These are phyloP conservation scores for Penaeus japonicus DNA, from an alignment of 1,140 invertebrate genomes.

Conservation along the genomic window DNA sequence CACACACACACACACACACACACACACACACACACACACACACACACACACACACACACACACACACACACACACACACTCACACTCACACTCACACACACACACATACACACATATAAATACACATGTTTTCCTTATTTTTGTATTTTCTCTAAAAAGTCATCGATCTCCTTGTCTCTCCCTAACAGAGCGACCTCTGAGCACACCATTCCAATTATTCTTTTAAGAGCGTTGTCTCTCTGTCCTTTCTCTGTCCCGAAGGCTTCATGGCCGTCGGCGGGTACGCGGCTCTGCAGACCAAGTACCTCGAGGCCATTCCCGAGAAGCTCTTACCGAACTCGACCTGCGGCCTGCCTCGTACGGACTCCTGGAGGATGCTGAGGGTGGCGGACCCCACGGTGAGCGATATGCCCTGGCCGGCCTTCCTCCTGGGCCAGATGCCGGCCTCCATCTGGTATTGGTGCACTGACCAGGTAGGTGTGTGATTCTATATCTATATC, in stretches of 20 bases:
- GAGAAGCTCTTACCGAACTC: slow-evolving; percentile 57
- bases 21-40: no score
- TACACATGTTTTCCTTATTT: no score
- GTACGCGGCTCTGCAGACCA: slow-evolving; percentile 64
- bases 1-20: no score
- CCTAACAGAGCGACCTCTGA: no score
- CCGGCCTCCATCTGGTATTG: slow-evolving; percentile 69
- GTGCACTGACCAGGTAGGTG: slow-evolving; percentile 68
- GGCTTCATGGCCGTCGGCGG: slow-evolving; percentile 67
- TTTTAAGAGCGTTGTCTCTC: no score
- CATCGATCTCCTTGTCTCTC: no score
- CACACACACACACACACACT: no score
- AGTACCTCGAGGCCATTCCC: slow-evolving; percentile 65
- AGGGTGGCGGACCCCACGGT: slow-evolving; percentile 62
- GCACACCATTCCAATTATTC: no score
- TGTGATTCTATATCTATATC: not conserved
- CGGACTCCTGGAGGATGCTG: slow-evolving; percentile 64
- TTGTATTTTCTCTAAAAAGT: no score
- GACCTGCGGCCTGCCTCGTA: slow-evolving; percentile 60
- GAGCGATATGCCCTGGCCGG: slow-evolving; percentile 67
- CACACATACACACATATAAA: no score
- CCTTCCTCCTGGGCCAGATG: slow-evolving; percentile 67
- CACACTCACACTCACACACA: no score
- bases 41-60: no score
- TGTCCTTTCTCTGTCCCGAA: not conserved